Evolutionary conservation across 1,140 invertebrate species (phyloP), one percentile per base, ranked within the genome.

Genomic region (Heterodera schachtii): DNA sequence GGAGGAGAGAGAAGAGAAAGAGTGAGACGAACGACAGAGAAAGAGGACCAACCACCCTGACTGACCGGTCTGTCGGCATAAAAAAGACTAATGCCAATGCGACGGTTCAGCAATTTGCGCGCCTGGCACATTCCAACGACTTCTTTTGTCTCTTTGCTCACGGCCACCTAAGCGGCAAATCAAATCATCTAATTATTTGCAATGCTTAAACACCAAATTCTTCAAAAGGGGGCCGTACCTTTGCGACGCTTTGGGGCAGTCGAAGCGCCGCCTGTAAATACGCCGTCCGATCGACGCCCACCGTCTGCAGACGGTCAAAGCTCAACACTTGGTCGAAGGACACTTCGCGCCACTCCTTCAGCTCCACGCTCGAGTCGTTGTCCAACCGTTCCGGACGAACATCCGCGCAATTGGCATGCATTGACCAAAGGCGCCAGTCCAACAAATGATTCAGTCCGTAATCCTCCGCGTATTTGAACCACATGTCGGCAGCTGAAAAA

Each of bases 301-400:
- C 69, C 69, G 69, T 71, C 5, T 71, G 69, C 9, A 71, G 4
- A 46, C 69, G 69, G 69, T 71, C 69, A n/a, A 71, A 71, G 21
- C 41, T 46, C 41, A 41, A 43, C 16, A 71, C 2, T 46, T 46
- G 9, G 41, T 71, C 69, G 5, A 71, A 71, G 69, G 69, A 19
- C 69, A 71, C 69, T 41, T 31, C 41, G 6, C 69, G 69, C 69
- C 69, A 71, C n/a, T 71, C 69, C 44, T 71, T 71, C 41, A 71
- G 21, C 69, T 31, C 2, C 31, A 71, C 69, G 69, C 69, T 71
- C n/a, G 31, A 46, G 69, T 71, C 44, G 41, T 71, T 3, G 41
- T 71, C 69, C 69, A 71, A 19, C 19, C 69, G 69, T 46, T 46
- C 69, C 1, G 69, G 69, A 4, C 31, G 69, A 0, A 71, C 69